Evolutionary conservation across 2,888 invertebrate species (phyloP).

Genomic region (Smittia aterrima): DNA sequence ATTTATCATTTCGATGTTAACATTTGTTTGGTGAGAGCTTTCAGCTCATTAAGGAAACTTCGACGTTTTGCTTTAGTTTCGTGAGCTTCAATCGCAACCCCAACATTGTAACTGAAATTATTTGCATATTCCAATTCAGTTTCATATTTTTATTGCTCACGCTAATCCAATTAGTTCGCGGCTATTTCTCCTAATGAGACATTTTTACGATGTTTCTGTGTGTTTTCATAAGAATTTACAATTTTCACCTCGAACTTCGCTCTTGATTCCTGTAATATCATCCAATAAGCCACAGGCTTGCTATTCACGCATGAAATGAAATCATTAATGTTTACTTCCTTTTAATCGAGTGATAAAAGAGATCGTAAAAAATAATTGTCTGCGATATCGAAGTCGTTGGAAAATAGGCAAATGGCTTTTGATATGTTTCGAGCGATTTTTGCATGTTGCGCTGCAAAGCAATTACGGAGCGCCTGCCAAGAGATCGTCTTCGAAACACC

Average conservation of each 20-base stretch:
- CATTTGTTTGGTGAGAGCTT: background rate
- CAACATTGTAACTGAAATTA: background rate
- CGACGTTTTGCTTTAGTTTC: too few relatives aligned
- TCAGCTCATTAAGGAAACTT: too few relatives aligned
- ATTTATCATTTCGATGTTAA: constrained; percentile 33
- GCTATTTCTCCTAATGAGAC: constrained; percentile 22
- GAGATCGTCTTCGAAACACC: too few relatives aligned
- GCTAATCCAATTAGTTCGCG: constrained; percentile 32
- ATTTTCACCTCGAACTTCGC: background rate
- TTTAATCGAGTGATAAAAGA: constrained; percentile 26
- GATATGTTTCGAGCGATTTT: too few relatives aligned
- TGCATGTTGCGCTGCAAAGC: too few relatives aligned
- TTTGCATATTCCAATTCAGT: constrained; percentile 6
- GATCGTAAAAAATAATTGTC: constrained; percentile 17
- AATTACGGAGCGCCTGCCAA: too few relatives aligned
- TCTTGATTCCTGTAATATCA: background rate
- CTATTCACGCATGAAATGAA: constrained; percentile 26
- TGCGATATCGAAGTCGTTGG: too few relatives aligned
- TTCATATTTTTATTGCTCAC: constrained; percentile 15
- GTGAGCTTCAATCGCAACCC: too few relatives aligned
- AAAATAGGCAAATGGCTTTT: too few relatives aligned
- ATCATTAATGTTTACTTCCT: constrained; percentile 31
- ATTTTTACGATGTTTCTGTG: constrained; percentile 29
- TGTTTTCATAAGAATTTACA: constrained; percentile 32
- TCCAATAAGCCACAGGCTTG: constrained; percentile 5